Base-by-base conservation (phyloP, 2,113 vertebrate genomes). In the Pteropus alecto region DNA sequence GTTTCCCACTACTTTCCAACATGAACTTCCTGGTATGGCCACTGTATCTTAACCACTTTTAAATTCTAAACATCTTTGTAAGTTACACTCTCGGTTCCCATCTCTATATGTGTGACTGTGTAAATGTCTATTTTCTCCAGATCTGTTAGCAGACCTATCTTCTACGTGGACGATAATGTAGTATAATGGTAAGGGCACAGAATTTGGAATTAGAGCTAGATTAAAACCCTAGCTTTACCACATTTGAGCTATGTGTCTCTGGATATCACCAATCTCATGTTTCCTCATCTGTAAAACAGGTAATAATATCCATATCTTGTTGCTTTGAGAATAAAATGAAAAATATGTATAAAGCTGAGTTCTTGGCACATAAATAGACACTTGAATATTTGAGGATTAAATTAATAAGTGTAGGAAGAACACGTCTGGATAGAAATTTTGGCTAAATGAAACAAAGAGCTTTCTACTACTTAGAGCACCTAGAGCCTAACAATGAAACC, bases 281-380 rank as follows among this genome's bases (percentile, higher is more conserved):
- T 81, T 93, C 70, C 46, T 87, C 48, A 78, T 35, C 38, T 94
- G 24, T 81, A 81, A 95, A 93, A 91, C 46, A 88, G 46, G 43
- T 60, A 70, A 61, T 74, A 96, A 93, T 38, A 96, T 1, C 6
- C 48, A 70, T 6, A 93, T 12, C 11, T 87, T 54, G 12, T 28
- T 94, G 21, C n/a, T 76, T 26, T 91, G 43, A 96, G 24, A 21
- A 70, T 88, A 88, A 89, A 83, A 91, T 70, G 28, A 95, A 81
- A 74, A 85, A 91, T 71, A 35, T 12, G 9, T 77, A 5, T 26
- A 41, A 26, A 51, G 46, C 14, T 43, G 16, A 61, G 14, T 83
- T 96, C 30, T 33, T 41, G 58, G 28, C 46, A 93, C 16, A 77
- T 58, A 94, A 73, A 73, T 4, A 81, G 28, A 21, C 9, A 73